phyloP scores from a whole-genome alignment of 37 sponge, comb jelly and placozoan species.

The Eunapius fragilis region DNA sequence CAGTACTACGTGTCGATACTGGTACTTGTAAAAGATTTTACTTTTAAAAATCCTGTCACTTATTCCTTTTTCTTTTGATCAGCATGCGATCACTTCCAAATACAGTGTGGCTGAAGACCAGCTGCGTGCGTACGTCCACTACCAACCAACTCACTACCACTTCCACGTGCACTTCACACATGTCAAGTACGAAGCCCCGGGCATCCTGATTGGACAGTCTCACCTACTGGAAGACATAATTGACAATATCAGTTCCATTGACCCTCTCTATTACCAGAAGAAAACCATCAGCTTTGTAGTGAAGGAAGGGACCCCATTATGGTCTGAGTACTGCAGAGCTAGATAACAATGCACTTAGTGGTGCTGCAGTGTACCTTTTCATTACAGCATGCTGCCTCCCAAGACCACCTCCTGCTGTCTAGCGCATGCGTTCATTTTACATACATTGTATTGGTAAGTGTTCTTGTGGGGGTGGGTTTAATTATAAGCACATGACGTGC shows the following conservation, averaged over 20 bases:
- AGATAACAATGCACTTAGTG: neutral
- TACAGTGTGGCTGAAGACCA: constrained; percentile 70
- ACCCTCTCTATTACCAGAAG: constrained; percentile 76
- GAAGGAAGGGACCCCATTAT: constrained; percentile 56
- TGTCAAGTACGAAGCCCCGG: constrained; percentile 70
- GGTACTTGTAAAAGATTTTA: too few relatives aligned
- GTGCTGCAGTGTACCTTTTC: too few relatives aligned
- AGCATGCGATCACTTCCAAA: constrained; percentile 55
- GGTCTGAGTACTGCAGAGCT: neutral
- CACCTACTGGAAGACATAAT: constrained; percentile 93
- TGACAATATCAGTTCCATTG: constrained; percentile 81
- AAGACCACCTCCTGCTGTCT: too few relatives aligned
- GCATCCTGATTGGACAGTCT: constrained; percentile 63
- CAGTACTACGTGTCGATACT: neutral
- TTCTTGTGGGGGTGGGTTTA: too few relatives aligned
- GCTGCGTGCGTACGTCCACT: constrained; percentile 86
- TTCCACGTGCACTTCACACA: constrained; percentile 95
- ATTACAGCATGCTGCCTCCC: too few relatives aligned
- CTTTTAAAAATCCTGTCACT: neutral
- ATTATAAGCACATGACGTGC: too few relatives aligned
- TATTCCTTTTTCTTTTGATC: neutral
- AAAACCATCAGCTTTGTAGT: constrained; percentile 72
- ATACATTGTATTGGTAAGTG: too few relatives aligned
- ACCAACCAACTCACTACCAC: constrained; percentile 99
- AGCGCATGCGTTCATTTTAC: too few relatives aligned